phyloP scores from a whole-genome alignment of 2,888 invertebrate genomes.

The Drosophila buzzatii region DNA sequence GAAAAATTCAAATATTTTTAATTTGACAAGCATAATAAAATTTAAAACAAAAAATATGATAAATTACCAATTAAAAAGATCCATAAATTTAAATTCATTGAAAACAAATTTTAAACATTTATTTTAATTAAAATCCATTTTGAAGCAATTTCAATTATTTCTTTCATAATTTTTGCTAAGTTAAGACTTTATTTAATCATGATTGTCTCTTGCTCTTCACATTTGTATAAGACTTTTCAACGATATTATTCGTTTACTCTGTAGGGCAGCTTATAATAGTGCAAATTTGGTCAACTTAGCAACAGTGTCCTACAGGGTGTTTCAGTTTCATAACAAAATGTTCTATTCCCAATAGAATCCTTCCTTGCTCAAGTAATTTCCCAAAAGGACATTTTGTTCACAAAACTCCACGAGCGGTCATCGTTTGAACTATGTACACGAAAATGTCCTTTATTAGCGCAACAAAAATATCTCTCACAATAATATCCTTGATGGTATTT shows the following conservation, averaged over 20 bases:
- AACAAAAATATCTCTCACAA: background rate
- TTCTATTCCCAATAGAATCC: background rate
- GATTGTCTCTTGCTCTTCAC: no score
- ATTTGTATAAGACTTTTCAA: background rate
- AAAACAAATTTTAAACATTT: background rate
- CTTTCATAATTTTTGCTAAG: background rate
- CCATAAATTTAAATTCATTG: background rate
- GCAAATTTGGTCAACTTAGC: background rate
- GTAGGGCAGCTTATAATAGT: background rate
- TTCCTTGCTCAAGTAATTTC: background rate
- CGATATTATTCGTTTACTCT: background rate
- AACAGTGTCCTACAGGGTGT: background rate
- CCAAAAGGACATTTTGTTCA: constrained; percentile 5
- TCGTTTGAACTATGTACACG: background rate
- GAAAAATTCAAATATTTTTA: background rate
- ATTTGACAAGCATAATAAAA: background rate
- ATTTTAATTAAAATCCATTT: background rate
- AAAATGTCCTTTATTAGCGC: background rate
- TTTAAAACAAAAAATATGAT: background rate
- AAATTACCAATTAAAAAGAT: background rate
- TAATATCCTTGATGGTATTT: constrained; percentile 18
- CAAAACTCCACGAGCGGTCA: background rate
- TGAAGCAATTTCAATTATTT: background rate
- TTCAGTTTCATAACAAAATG: background rate
- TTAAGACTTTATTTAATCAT: background rate